These are phyloP conservation scores for Lasioglossum zephyrum DNA, from an alignment of 2,888 invertebrate species.

Conservation along the genomic window DNA sequence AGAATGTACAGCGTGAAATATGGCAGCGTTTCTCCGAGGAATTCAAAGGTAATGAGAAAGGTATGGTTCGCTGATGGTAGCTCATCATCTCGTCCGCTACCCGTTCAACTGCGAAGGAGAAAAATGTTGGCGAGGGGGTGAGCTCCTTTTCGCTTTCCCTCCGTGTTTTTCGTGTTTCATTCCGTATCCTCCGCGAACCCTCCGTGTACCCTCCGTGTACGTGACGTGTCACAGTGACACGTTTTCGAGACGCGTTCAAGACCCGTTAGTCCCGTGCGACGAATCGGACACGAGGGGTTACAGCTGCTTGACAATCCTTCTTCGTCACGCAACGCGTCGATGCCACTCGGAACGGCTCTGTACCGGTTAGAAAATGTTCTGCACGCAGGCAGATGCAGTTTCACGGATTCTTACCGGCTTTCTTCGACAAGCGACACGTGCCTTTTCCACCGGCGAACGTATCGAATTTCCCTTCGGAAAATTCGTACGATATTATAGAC, in stretches of 20 bases:
- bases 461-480: constrained; percentile 11
- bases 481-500: neutral
- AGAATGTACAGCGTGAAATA: constrained; percentile 13
- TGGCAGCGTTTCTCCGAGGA: neutral
- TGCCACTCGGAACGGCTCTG: constrained; percentile 53
- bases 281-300: constrained; percentile 44
- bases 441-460: neutral
- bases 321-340: constrained; percentile 58
- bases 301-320: constrained; percentile 69
- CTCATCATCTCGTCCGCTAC: constrained; percentile 9
- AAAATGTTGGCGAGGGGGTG: constrained; percentile 17
- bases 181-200: constrained; percentile 22
- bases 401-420: constrained; percentile 25
- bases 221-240: constrained; percentile 22
- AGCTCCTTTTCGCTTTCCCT: constrained; percentile 7
- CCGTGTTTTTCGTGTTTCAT: neutral
- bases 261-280: constrained; percentile 34
- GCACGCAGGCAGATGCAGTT: constrained; percentile 41
- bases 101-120: constrained; percentile 11
- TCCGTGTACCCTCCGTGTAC: constrained; percentile 3
- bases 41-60: constrained; percentile 31
- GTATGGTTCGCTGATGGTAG: constrained; percentile 32
- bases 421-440: constrained; percentile 38
- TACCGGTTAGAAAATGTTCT: constrained; percentile 27
- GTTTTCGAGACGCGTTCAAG: constrained; percentile 37